Conservation (phyloP, 2,888 invertebrate genomes). For the Molorchus minor region DNA sequence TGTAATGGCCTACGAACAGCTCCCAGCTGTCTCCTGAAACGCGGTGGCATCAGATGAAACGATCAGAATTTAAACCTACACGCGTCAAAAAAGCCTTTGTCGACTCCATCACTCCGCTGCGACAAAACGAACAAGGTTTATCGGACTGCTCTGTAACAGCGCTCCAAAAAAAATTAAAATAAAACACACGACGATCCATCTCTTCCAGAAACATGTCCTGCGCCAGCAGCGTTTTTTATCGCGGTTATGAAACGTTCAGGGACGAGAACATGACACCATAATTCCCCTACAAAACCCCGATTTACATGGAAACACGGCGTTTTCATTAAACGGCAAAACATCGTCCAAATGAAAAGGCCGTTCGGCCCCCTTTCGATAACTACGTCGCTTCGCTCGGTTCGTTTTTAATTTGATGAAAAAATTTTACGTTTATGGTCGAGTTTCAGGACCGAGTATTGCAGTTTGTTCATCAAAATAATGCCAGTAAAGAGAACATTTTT, state of each 20-base stretch:
- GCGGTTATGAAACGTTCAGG: not conserved
- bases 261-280: not conserved
- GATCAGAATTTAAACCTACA: too few species aligned
- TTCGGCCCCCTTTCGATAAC: not conserved
- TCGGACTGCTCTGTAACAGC: too few species aligned
- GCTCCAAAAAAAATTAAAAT: too few species aligned
- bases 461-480: not conserved
- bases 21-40: too few species aligned
- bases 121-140: too few species aligned
- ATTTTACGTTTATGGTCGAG: not conserved
- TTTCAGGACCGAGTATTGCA: not conserved
- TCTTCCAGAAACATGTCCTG: not conserved
- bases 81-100: too few species aligned
- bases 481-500: too few species aligned
- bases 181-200: too few species aligned
- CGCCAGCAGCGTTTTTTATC: not conserved
- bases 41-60: too few species aligned
- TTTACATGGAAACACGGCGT: conserved; percentile 11
- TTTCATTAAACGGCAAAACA: conserved; percentile 5
- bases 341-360: conserved; percentile 2
- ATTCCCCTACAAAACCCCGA: conserved; percentile 6
- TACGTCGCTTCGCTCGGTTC: not conserved
- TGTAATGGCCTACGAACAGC: too few species aligned
- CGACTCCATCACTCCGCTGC: too few species aligned
- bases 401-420: not conserved